Evolutionary conservation across 2,797 vertebrate genomes (phyloP).

Genomic region (Coregonus sp.): DNA sequence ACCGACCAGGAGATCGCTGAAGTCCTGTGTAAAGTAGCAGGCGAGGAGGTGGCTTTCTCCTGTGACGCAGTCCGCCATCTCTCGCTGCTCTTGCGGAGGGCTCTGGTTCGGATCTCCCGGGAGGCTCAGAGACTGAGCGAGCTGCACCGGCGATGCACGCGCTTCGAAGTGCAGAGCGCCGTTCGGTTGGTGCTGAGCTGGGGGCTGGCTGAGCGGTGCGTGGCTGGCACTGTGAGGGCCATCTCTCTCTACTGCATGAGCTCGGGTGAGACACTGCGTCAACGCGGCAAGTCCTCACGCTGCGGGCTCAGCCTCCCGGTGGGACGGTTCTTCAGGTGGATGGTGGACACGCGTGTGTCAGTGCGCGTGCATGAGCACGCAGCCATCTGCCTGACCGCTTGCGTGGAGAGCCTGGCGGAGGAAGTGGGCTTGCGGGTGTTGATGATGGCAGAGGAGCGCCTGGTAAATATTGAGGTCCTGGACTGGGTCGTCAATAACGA

Average conservation of each 20-base stretch:
- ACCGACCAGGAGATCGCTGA: slow-evolving; percentile 81
- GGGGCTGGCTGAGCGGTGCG: slow-evolving; percentile 83
- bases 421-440: too few species aligned
- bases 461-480: slow-evolving; percentile 79
- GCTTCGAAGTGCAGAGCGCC: slow-evolving; percentile 90
- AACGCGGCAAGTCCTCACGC: slow-evolving; percentile 81
- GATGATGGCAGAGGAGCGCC: slow-evolving; percentile 11
- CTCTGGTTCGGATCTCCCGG: slow-evolving; percentile 83
- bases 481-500: slow-evolving; percentile 85
- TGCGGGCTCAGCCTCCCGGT: slow-evolving; percentile 88
- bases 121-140: slow-evolving; percentile 91
- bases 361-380: slow-evolving; percentile 91
- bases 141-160: slow-evolving; percentile 87
- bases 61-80: slow-evolving; percentile 78
- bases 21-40: slow-evolving; percentile 75
- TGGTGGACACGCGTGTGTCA: slow-evolving; percentile 92
- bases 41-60: slow-evolving; percentile 65
- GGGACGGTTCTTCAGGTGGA: slow-evolving; percentile 94
- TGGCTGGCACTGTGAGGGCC: slow-evolving; percentile 79
- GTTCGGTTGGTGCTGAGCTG: slow-evolving; percentile 87
- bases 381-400: slow-evolving; percentile 85
- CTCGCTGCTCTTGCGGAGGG: slow-evolving; percentile 80
- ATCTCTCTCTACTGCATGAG: slow-evolving; percentile 93
- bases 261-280: slow-evolving; percentile 80
- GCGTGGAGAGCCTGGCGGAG: slow-evolving; percentile 82